Evolutionary conservation across 2,888 invertebrate species (phyloP).

Genomic region (Pasiphila rectangulata): DNA sequence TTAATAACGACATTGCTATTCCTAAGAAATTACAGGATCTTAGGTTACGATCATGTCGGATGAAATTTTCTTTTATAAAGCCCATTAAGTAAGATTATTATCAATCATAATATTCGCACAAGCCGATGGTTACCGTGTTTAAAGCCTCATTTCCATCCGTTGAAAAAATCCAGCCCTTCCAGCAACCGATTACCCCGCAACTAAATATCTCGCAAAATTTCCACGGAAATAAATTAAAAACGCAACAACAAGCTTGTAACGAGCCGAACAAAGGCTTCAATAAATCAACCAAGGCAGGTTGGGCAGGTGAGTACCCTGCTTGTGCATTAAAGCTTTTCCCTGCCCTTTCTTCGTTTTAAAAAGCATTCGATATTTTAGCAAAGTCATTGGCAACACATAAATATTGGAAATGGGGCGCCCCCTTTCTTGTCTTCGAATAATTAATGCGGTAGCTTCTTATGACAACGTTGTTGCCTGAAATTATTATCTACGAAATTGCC

Average conservation of each 20-base stretch:
- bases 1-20: too few relatives aligned
- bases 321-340: slow-evolving; percentile 79
- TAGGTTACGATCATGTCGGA: too few relatives aligned
- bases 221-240: slow-evolving; percentile 79
- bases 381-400: slow-evolving; percentile 82
- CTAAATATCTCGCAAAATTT: slow-evolving; percentile 70
- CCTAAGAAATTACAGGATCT: too few relatives aligned
- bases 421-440: slow-evolving; percentile 80
- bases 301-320: slow-evolving; percentile 66
- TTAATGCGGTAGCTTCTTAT: slow-evolving; percentile 75
- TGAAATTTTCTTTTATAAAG: too few relatives aligned
- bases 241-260: slow-evolving; percentile 80
- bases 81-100: neutral
- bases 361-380: slow-evolving; percentile 80
- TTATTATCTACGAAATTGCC: slow-evolving; percentile 44
- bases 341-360: slow-evolving; percentile 80
- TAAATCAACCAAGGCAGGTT: slow-evolving; percentile 78
- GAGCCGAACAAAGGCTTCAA: slow-evolving; percentile 77
- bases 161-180: neutral
- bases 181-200: slow-evolving; percentile 1
- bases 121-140: too few relatives aligned
- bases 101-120: too few relatives aligned
- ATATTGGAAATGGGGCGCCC: slow-evolving; percentile 80
- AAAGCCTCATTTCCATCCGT: neutral
- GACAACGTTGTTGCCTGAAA: slow-evolving; percentile 72